These are phyloP conservation scores for Drosophila willistoni DNA, from an alignment of 1,140 invertebrate species.

Conservation along the genomic window DNA sequence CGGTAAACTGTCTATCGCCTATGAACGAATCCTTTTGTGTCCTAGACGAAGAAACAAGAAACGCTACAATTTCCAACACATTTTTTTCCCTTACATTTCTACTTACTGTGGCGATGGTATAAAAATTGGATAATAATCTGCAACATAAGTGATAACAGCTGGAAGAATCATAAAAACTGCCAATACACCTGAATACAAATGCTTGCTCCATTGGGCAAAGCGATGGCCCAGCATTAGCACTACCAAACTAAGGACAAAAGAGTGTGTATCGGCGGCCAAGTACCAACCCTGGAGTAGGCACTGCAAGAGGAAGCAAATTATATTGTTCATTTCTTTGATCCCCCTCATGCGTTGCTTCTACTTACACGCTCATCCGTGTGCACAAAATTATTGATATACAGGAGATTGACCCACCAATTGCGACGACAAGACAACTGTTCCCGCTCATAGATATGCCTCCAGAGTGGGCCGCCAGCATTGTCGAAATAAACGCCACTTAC, in stretches of 20 bases:
- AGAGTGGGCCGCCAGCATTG: conserved; percentile 83
- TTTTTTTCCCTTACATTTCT: no score
- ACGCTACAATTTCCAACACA: no score
- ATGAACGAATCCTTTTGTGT: conserved; percentile 78
- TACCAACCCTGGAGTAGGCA: conserved; percentile 91
- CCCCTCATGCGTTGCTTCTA: background rate
- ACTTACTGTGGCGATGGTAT: conserved; percentile 84
- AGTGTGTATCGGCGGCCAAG: conserved; percentile 89
- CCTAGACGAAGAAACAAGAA: conserved; percentile 27
- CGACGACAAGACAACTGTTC: conserved; percentile 85
- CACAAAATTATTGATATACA: conserved; percentile 87
- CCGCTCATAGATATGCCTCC: conserved; percentile 82
- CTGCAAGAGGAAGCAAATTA: conserved; percentile 74
- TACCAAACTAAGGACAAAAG: conserved; percentile 86
- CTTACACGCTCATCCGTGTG: conserved; percentile 75
- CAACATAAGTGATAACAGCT: conserved; percentile 83
- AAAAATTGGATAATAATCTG: conserved; percentile 83
- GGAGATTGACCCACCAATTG: conserved; percentile 88
- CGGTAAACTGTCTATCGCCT: conserved; percentile 69
- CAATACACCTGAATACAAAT: conserved; percentile 64
- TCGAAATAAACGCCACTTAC: conserved; percentile 84
- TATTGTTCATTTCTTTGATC: conserved; percentile 38
- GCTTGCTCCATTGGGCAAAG: conserved; percentile 78
- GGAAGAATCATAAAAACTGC: conserved; percentile 83
- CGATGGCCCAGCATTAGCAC: conserved; percentile 84